These are phyloP conservation scores for Agrotis puta DNA, from an alignment of 2,888 invertebrate species.

Conservation along the genomic window DNA sequence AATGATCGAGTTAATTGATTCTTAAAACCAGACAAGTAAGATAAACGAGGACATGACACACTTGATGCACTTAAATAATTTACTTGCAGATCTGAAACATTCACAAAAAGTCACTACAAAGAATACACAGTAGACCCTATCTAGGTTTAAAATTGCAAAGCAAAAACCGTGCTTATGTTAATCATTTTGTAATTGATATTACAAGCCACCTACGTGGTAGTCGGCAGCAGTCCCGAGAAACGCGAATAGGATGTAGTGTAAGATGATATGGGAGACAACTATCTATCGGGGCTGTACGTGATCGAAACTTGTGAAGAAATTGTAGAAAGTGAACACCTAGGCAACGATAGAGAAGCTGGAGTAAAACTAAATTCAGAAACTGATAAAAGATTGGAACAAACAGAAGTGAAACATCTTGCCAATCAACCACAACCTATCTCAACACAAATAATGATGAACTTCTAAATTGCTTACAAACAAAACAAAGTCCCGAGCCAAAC, in stretches of 20 bases:
- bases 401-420: conserved; percentile 17
- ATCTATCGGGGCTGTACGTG: conserved; percentile 16
- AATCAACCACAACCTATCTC: conserved; percentile 40
- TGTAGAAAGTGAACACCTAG: conserved; percentile 20
- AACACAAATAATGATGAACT: conserved; percentile 49
- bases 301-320: conserved; percentile 21
- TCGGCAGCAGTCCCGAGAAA: conserved; percentile 38
- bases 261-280: conserved; percentile 37
- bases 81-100: not conserved
- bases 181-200: conserved; percentile 57
- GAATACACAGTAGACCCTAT: not conserved
- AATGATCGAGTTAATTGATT: conserved; percentile 45
- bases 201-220: conserved; percentile 37
- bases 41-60: conserved; percentile 18
- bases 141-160: conserved; percentile 26
- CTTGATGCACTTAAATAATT: conserved; percentile 22
- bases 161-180: conserved; percentile 33
- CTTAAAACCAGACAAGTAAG: conserved; percentile 24
- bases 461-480: conserved; percentile 47
- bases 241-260: conserved; percentile 50
- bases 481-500: conserved; percentile 32
- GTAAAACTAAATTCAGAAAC: not conserved
- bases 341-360: not conserved
- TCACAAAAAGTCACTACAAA: not conserved
- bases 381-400: conserved; percentile 20